Percentiles rank a stretch among this genome's conserved stretches.
Evolutionary conservation across 2,888 invertebrate species (phyloP).

Genomic region (Chloroclysta siterata): DNA sequence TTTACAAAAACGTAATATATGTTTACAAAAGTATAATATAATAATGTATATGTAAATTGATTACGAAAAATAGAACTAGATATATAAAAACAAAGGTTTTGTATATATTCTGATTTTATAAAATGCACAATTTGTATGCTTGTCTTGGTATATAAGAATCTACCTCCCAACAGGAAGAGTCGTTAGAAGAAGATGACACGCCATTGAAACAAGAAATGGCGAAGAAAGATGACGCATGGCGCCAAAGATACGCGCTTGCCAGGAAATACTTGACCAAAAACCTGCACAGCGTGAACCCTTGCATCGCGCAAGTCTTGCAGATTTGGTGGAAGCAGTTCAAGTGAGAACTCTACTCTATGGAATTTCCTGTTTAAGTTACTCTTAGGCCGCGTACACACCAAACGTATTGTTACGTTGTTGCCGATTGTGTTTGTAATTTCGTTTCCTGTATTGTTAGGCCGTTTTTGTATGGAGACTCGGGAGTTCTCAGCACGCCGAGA

Average conservation of each 20-base stretch:
- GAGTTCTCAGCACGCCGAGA: too few relatives aligned
- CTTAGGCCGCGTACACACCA: neutral
- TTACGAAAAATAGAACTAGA: too few relatives aligned
- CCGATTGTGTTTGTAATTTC: too few relatives aligned
- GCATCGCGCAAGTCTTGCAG: slow-evolving; percentile 91
- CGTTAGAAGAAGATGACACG: slow-evolving; percentile 79
- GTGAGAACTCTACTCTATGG: slow-evolving; percentile 61
- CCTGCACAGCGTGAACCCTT: slow-evolving; percentile 91
- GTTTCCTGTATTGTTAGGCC: too few relatives aligned
- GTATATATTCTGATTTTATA: too few relatives aligned
- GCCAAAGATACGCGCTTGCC: slow-evolving; percentile 77
- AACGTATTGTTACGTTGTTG: too few relatives aligned
- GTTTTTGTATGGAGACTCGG: too few relatives aligned
- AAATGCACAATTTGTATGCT: neutral
- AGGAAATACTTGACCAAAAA: slow-evolving; percentile 76
- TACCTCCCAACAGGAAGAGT: slow-evolving; percentile 66
- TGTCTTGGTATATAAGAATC: neutral
- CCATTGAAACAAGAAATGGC: slow-evolving; percentile 85
- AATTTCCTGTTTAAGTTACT: neutral
- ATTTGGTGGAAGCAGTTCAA: slow-evolving; percentile 93
- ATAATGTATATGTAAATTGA: too few relatives aligned
- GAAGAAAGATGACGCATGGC: slow-evolving; percentile 88
- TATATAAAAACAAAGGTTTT: too few relatives aligned
- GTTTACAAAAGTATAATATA: too few relatives aligned
- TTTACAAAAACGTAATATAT: too few relatives aligned